Conservation (phyloP, 2,888 invertebrate genomes). For the Stegana nigrithorax region DNA sequence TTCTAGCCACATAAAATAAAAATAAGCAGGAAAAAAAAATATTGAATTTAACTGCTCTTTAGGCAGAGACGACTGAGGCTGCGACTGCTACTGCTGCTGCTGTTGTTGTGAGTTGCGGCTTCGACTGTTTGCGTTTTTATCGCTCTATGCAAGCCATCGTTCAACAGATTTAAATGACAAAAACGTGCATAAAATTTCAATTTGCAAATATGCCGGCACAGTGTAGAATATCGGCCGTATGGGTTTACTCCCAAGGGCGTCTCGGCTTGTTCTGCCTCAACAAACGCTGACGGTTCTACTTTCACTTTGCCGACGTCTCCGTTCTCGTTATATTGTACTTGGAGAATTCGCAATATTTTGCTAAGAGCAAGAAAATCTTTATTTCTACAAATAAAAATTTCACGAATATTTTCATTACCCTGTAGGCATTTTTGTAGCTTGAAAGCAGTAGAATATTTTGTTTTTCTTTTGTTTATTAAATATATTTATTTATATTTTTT, state of each 20-base stretch:
- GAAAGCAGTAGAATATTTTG: not conserved
- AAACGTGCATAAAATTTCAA: constrained; percentile 57
- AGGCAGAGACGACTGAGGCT: no score
- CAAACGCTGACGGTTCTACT: not conserved
- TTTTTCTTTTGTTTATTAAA: no score
- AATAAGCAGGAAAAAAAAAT: no score
- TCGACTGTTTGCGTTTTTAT: no score
- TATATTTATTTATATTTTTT: not conserved
- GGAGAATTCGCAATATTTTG: not conserved
- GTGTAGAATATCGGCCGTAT: no score
- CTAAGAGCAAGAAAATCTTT: not conserved
- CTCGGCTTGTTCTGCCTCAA: not conserved
- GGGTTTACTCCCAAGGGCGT: constrained; percentile 19
- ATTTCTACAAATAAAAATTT: not conserved
- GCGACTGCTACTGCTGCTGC: not conserved
- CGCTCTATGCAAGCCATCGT: constrained; percentile 17
- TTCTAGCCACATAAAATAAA: no score
- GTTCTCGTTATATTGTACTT: not conserved
- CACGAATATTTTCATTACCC: not conserved
- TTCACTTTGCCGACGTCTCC: not conserved
- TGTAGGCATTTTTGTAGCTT: not conserved
- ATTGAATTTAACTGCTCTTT: no score
- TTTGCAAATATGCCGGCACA: constrained; percentile 17
- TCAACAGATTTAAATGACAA: constrained; percentile 61
- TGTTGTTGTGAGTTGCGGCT: constrained; percentile 14